phyloP scores from a whole-genome alignment of 2,888 invertebrate genomes.

The Myopa tessellatipennis region DNA sequence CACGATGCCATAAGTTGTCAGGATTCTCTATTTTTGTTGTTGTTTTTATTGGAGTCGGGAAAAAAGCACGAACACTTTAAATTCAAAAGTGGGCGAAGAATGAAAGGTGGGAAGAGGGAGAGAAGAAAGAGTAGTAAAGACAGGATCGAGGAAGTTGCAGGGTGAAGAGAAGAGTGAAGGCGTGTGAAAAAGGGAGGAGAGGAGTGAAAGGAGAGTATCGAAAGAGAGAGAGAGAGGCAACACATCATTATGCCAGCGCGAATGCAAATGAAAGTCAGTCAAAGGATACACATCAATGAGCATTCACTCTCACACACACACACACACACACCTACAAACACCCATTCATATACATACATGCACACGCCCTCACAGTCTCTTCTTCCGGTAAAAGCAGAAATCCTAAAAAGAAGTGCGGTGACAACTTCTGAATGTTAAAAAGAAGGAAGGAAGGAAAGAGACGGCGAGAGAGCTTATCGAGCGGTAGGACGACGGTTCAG shows the following conservation, averaged over 20 bases:
- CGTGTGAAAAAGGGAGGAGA: neutral
- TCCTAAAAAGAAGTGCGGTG: neutral
- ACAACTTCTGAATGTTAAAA: constrained; percentile 33
- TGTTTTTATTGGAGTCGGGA: no score
- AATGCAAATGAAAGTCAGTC: constrained; percentile 42
- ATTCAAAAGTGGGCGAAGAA: neutral
- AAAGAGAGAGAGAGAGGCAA: neutral
- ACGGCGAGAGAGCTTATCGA: neutral
- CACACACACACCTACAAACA: neutral
- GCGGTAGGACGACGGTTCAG: neutral
- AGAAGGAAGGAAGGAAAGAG: neutral
- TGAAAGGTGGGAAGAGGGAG: neutral
- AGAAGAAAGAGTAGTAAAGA: neutral
- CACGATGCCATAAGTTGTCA: constrained; percentile 28
- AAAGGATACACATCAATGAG: constrained; percentile 33
- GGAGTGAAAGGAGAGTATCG: neutral
- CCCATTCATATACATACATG: neutral
- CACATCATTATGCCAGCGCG: constrained; percentile 40
- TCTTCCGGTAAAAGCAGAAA: neutral
- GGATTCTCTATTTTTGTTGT: constrained; percentile 1
- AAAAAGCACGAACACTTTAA: neutral
- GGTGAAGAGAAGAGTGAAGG: neutral
- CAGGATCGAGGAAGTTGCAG: no score
- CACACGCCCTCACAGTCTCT: neutral
- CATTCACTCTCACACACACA: neutral